Conservation (phyloP, 2,888 invertebrate species). For the Tigriopus californicus region DNA sequence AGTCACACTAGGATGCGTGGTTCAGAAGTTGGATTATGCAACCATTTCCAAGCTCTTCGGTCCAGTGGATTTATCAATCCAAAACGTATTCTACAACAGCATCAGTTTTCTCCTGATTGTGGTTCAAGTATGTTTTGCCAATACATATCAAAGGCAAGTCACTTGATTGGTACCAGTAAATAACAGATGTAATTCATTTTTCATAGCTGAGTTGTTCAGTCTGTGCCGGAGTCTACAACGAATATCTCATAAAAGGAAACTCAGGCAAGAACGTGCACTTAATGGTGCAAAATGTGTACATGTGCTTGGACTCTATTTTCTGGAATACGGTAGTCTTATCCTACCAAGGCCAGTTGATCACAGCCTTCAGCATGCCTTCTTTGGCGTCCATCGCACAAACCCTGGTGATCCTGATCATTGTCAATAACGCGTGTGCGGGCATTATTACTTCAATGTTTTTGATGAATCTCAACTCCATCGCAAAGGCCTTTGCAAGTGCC, state of each 20-base stretch:
- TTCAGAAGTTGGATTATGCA: slow-evolving; percentile 54
- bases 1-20: slow-evolving; percentile 70
- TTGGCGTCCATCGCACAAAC: slow-evolving; percentile 21
- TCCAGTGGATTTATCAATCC: background rate
- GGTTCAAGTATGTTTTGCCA: slow-evolving; percentile 27
- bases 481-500: slow-evolving; percentile 88
- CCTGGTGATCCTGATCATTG: slow-evolving; percentile 49
- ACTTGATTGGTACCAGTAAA: too few relatives aligned
- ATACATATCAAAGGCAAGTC: background rate
- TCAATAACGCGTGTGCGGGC: slow-evolving; percentile 76
- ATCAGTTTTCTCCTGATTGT: slow-evolving; percentile 27
- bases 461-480: slow-evolving; percentile 75
- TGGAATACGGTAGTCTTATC: slow-evolving; percentile 59
- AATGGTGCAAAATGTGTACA: slow-evolving; percentile 80
- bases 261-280: slow-evolving; percentile 65
- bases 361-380: slow-evolving; percentile 7
- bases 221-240: slow-evolving; percentile 86
- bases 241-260: slow-evolving; percentile 64
- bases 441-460: slow-evolving; percentile 85
- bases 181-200: slow-evolving; percentile 21
- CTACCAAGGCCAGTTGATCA: slow-evolving; percentile 31
- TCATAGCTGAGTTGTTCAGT: slow-evolving; percentile 78
- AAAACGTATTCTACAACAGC: slow-evolving; percentile 7
- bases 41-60: slow-evolving; percentile 15
- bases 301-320: slow-evolving; percentile 85